Evolutionary conservation across 2,888 invertebrate species (phyloP).

Genomic region (Lasioglossum figueresi): DNA sequence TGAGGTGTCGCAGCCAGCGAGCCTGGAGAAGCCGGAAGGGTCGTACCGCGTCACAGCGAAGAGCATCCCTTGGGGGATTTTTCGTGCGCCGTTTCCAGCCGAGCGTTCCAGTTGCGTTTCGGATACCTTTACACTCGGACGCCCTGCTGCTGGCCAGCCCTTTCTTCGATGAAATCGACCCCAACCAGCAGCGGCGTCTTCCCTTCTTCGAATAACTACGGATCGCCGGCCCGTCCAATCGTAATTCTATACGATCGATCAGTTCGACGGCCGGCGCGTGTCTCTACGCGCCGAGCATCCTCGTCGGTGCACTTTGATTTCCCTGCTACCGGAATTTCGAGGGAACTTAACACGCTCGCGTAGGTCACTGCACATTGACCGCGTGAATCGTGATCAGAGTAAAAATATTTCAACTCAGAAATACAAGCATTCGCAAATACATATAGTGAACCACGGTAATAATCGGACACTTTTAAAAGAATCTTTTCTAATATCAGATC

Average conservation of each 20-base stretch:
- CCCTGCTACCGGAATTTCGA: not conserved
- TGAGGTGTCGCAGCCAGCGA: slow-evolving; percentile 82
- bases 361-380: not conserved
- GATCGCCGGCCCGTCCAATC: slow-evolving; percentile 57
- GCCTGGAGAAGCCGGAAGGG: slow-evolving; percentile 74
- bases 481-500: too few relatives aligned
- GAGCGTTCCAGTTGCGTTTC: slow-evolving; percentile 66
- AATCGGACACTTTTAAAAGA: too few relatives aligned
- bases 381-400: not conserved
- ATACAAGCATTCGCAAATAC: too few relatives aligned
- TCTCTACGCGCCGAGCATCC: not conserved
- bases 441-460: too few relatives aligned
- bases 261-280: slow-evolving; percentile 5
- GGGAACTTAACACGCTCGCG: too few relatives aligned
- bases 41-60: slow-evolving; percentile 60
- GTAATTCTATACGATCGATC: slow-evolving; percentile 49
- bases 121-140: slow-evolving; percentile 83
- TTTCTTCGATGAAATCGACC: slow-evolving; percentile 59
- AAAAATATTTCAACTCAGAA: too few relatives aligned
- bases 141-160: slow-evolving; percentile 75
- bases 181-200: slow-evolving; percentile 40
- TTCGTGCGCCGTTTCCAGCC: slow-evolving; percentile 59
- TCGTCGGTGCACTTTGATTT: slow-evolving; percentile 16
- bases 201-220: slow-evolving; percentile 67
- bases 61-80: slow-evolving; percentile 76